phyloP scores from a whole-genome alignment of 2,888 invertebrate species.

The Auanema freiburgensis region DNA sequence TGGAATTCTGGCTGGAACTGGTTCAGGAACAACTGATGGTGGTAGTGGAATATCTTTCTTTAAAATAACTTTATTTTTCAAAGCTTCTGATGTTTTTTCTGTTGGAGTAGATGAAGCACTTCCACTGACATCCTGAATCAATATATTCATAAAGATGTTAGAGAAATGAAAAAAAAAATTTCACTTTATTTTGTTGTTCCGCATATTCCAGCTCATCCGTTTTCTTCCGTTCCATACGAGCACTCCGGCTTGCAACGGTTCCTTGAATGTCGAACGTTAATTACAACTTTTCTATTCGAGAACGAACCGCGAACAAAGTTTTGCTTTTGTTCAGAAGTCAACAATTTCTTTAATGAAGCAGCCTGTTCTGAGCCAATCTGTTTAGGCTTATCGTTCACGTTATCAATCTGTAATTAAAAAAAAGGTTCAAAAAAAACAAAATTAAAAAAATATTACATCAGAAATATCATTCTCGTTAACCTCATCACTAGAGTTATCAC shows the following conservation, averaged over 20 bases:
- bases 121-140: constrained; percentile 1
- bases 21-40: constrained; percentile 48
- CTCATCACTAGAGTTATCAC: constrained; percentile 38
- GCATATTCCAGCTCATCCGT: constrained; percentile 58
- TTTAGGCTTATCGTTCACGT: constrained; percentile 21
- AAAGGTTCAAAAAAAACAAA: not conserved
- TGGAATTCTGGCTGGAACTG: constrained; percentile 60
- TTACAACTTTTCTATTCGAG: not conserved
- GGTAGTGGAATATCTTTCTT: constrained; percentile 46
- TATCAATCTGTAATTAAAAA: not conserved
- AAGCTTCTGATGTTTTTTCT: constrained; percentile 44
- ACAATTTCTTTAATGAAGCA: constrained; percentile 60
- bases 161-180: not conserved
- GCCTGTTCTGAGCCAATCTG: constrained; percentile 41
- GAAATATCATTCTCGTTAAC: constrained; percentile 45
- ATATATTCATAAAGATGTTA: constrained; percentile 1
- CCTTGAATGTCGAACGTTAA: constrained; percentile 2
- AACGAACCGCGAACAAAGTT: constrained; percentile 37
- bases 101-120: constrained; percentile 25
- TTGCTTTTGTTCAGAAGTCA: constrained; percentile 51
- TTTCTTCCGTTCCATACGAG: constrained; percentile 40
- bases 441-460: constrained; percentile 2
- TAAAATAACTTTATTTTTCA: constrained; percentile 53
- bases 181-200: constrained; percentile 47
- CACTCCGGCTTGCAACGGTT: constrained; percentile 19